These are phyloP conservation scores for Colletes gigas DNA, from an alignment of 1,140 invertebrate species.

Conservation along the genomic window DNA sequence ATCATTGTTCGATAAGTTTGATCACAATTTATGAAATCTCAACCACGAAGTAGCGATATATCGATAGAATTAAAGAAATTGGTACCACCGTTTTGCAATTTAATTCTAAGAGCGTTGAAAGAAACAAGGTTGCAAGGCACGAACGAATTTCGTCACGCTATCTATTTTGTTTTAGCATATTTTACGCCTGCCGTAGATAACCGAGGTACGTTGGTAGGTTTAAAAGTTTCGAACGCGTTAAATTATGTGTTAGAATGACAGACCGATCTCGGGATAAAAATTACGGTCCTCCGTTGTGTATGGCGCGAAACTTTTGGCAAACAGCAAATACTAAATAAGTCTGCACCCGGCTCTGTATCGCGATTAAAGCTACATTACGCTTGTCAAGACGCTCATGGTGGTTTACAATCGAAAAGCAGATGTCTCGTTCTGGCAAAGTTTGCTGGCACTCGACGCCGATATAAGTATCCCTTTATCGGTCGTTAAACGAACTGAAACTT, in stretches of 20 bases:
- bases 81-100: no score
- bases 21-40: no score
- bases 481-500: constrained; percentile 42
- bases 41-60: no score
- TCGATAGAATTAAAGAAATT: no score
- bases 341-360: constrained; percentile 72
- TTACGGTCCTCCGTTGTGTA: constrained; percentile 2
- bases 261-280: constrained; percentile 1
- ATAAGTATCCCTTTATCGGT: constrained; percentile 62
- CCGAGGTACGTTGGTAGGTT: not conserved
- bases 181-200: no score
- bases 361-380: constrained; percentile 79
- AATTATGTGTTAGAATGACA: not conserved
- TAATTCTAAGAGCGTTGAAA: no score
- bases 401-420: constrained; percentile 75
- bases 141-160: no score
- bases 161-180: no score
- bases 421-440: constrained; percentile 77
- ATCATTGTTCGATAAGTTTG: no score
- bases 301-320: constrained; percentile 72
- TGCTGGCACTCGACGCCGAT: constrained; percentile 72
- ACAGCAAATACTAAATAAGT: constrained; percentile 73
- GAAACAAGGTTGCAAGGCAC: no score
- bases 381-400: constrained; percentile 76
- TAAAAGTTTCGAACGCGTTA: not conserved